These are phyloP conservation scores for Invenusta paracnida DNA, from an alignment of 2,888 invertebrate species.

Conservation along the genomic window DNA sequence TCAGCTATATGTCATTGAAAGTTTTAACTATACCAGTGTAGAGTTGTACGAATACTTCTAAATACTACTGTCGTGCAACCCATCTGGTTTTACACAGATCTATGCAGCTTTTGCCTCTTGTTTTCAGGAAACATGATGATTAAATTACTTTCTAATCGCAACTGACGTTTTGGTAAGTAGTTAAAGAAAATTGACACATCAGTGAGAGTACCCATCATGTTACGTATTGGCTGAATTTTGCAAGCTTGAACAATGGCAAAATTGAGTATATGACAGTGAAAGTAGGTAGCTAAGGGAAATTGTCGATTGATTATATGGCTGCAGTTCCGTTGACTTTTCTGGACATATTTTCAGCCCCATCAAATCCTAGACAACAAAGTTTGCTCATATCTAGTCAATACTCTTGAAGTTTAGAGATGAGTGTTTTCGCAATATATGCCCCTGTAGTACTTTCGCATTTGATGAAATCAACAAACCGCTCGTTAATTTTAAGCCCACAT, in stretches of 20 bases:
- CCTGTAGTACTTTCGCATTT: background rate
- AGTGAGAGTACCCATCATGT: background rate
- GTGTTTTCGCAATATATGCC: background rate
- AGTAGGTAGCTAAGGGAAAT: background rate
- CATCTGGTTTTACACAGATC: background rate
- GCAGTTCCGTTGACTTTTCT: background rate
- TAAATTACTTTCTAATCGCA: background rate
- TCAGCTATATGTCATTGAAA: background rate
- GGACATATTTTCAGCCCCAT: background rate
- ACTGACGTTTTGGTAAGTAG: background rate
- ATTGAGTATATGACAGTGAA: background rate
- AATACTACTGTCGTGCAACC: background rate
- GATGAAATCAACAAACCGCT: background rate
- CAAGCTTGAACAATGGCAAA: background rate
- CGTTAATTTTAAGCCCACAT: background rate
- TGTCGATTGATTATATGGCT: background rate
- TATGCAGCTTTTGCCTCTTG: background rate
- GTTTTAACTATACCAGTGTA: background rate
- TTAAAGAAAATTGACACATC: background rate
- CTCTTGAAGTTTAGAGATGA: background rate
- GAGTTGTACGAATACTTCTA: background rate
- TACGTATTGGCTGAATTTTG: background rate
- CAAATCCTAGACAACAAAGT: background rate
- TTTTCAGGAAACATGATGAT: background rate
- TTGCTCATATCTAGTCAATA: background rate